Evolutionary conservation across 2,797 vertebrate genomes (phyloP).

Genomic region (Triplophysa yarkandensis): DNA sequence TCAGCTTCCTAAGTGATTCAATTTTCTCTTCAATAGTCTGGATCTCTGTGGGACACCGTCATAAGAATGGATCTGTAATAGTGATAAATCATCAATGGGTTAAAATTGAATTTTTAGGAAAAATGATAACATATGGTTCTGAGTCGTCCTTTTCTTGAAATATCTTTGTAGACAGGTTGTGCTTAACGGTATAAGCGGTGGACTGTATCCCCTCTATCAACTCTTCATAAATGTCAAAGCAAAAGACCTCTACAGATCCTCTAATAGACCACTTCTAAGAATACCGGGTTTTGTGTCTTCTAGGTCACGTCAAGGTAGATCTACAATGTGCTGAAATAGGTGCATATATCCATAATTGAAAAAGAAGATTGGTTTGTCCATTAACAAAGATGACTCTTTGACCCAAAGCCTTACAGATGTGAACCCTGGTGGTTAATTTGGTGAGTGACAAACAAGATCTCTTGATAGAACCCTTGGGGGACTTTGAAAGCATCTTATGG

Average conservation of each 20-base stretch:
- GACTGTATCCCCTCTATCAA: slow-evolving; percentile 19
- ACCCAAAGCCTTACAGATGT: slow-evolving; percentile 32
- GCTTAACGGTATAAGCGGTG: slow-evolving; percentile 3
- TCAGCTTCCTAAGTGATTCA: slow-evolving; percentile 77
- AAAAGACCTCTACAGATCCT: not conserved
- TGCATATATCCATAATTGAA: not conserved
- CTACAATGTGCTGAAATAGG: not conserved
- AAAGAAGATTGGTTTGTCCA: slow-evolving; percentile 26
- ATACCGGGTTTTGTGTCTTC: not conserved
- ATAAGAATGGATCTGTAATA: slow-evolving; percentile 18
- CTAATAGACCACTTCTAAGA: not conserved
- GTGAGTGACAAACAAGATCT: slow-evolving; percentile 37
- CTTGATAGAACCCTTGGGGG: slow-evolving; percentile 13
- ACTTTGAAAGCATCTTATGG: slow-evolving; percentile 3
- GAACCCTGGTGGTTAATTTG: slow-evolving; percentile 36
- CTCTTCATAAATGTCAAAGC: slow-evolving; percentile 22
- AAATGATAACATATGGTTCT: slow-evolving; percentile 32
- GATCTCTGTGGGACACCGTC: slow-evolving; percentile 60
- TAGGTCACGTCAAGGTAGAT: slow-evolving; percentile 1
- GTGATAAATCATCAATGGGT: slow-evolving; percentile 25
- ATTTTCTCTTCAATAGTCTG: slow-evolving; percentile 71
- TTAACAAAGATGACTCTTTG: slow-evolving; percentile 30
- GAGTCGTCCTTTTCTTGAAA: not conserved
- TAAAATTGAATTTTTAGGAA: slow-evolving; percentile 34
- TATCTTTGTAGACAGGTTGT: slow-evolving; percentile 19